Evolutionary conservation across 2,113 vertebrate species (phyloP).

Genomic region (Sylvietta virens): DNA sequence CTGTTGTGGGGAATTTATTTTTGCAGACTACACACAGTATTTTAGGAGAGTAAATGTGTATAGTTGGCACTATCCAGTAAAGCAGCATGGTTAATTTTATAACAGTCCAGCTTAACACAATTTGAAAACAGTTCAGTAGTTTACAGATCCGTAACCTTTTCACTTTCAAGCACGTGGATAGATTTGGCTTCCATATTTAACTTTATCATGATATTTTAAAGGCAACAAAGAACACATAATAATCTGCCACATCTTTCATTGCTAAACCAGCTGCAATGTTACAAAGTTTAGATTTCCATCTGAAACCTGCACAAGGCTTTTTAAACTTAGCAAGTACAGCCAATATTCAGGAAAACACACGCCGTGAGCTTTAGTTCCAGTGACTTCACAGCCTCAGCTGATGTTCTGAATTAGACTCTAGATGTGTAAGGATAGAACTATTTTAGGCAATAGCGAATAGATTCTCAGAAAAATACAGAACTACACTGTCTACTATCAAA

Average conservation of each 20-base stretch:
- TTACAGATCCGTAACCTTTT: not conserved
- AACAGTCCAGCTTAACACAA: not conserved
- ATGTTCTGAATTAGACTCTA: not conserved
- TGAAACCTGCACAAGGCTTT: not conserved
- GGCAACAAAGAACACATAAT: not conserved
- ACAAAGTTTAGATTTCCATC: not conserved
- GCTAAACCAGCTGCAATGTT: not conserved
- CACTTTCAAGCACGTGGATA: not conserved
- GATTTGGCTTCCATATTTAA: not conserved
- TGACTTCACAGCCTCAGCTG: not conserved
- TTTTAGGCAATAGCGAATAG: not conserved
- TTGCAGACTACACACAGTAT: not conserved
- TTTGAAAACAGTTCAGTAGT: not conserved
- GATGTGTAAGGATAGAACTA: not conserved
- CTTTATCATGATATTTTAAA: not conserved
- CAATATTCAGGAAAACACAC: not conserved
- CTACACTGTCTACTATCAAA: not conserved
- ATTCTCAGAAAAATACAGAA: not conserved
- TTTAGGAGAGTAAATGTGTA: not conserved
- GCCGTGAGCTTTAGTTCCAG: not conserved
- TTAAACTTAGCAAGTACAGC: not conserved
- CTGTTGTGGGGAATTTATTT: constrained; percentile 10
- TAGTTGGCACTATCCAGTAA: not conserved
- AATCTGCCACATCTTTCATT: not conserved
- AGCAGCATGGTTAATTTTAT: not conserved